phyloP scores from a whole-genome alignment of 2,797 vertebrate genomes.

The Threskiornis aethiopicus region DNA sequence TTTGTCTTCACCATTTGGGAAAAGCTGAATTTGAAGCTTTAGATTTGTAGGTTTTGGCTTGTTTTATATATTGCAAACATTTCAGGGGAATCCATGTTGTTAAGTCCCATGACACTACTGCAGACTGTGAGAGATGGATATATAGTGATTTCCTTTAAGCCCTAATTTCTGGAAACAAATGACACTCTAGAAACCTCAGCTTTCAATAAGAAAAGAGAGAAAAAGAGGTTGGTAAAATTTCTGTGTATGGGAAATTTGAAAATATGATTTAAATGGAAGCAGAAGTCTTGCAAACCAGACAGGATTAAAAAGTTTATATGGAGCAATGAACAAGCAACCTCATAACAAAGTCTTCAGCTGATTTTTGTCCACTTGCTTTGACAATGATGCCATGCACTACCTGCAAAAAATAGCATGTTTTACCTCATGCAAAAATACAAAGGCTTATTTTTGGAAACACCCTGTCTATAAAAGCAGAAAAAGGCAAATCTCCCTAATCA shows the following conservation, averaged over 20 bases:
- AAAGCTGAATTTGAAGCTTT: background rate
- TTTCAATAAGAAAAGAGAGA: background rate
- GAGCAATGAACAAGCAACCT: background rate
- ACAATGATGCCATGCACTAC: background rate
- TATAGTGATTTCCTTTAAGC: background rate
- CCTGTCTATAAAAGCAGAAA: background rate
- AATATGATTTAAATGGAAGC: background rate
- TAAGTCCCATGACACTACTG: background rate
- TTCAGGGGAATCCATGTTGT: background rate
- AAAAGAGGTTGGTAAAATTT: background rate
- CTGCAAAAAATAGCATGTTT: background rate
- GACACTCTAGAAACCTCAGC: background rate
- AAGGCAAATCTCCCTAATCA: background rate
- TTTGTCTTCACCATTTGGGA: background rate
- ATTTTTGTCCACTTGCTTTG: background rate
- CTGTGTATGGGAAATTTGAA: background rate
- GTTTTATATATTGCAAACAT: background rate
- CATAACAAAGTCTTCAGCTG: background rate
- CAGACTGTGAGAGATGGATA: background rate
- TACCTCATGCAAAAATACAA: background rate
- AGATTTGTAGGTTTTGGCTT: background rate
- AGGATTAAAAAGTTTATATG: background rate
- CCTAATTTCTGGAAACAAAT: slow-evolving; percentile 22
- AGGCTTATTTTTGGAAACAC: background rate
- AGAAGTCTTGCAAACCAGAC: background rate